phyloP scores from a whole-genome alignment of 1,140 invertebrate species.

The Drosophila lini region DNA sequence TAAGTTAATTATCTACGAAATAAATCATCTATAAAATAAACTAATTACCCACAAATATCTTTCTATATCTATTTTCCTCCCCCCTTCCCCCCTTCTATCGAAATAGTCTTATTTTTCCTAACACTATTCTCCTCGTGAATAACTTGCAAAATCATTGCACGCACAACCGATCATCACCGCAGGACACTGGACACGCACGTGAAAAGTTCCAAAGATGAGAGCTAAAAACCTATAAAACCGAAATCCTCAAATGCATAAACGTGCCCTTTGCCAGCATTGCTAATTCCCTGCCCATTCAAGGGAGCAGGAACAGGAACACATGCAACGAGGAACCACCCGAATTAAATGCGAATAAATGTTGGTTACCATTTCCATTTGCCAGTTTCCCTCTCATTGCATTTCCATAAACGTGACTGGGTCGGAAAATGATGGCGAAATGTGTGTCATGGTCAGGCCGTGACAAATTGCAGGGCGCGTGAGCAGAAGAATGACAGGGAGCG shows the following conservation, averaged over 20 bases:
- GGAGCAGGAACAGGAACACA: constrained; percentile 6
- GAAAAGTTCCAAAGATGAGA: constrained; percentile 17
- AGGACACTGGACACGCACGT: constrained; percentile 46
- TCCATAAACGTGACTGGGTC: constrained; percentile 54
- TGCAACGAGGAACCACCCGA: constrained; percentile 30
- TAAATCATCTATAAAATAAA: not conserved
- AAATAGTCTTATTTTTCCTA: too few species aligned
- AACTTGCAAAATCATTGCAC: not conserved
- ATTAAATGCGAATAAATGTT: constrained; percentile 76
- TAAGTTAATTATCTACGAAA: too few species aligned
- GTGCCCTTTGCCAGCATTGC: constrained; percentile 70
- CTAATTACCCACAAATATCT: not conserved
- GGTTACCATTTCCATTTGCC: constrained; percentile 42
- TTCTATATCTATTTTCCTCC: too few species aligned
- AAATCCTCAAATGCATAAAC: constrained; percentile 50
- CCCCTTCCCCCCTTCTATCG: not conserved
- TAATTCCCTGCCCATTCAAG: constrained; percentile 55
- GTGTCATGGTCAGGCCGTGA: constrained; percentile 76
- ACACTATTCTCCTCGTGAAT: constrained; percentile 7
- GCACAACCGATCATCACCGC: constrained; percentile 26
- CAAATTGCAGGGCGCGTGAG: constrained; percentile 75
- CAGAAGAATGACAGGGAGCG: constrained; percentile 52
- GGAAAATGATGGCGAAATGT: constrained; percentile 46
- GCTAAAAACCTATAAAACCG: not conserved
- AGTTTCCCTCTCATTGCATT: constrained; percentile 36